Conservation (phyloP, 1,140 invertebrate genomes). For the Lepidurus apus region DNA sequence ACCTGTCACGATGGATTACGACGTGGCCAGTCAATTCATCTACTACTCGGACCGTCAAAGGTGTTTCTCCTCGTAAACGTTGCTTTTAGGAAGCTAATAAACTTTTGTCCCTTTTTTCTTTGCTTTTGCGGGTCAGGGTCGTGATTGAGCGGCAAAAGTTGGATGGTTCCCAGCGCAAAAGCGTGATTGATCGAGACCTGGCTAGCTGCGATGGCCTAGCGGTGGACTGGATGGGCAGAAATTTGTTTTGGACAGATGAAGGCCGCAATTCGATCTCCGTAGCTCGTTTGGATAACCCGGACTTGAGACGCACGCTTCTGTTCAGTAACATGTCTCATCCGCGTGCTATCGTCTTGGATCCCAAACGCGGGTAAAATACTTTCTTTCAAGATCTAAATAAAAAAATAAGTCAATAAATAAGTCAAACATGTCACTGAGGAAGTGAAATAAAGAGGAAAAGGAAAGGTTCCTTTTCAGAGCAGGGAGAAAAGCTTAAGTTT, state of each 20-base stretch:
- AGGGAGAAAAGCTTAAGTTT: background rate
- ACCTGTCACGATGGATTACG: constrained; percentile 62
- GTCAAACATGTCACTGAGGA: background rate
- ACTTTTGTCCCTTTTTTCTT: constrained; percentile 29
- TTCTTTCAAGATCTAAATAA: background rate
- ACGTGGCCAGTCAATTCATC: constrained; percentile 57
- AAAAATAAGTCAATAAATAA: background rate
- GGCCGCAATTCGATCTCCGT: constrained; percentile 57
- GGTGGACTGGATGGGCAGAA: constrained; percentile 70
- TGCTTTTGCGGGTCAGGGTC: constrained; percentile 42
- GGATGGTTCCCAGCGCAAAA: constrained; percentile 43
- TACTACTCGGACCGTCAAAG: constrained; percentile 62
- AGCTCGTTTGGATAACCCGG: constrained; percentile 52
- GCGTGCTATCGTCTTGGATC: constrained; percentile 62
- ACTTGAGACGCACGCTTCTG: constrained; percentile 52
- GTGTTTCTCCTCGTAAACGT: constrained; percentile 38
- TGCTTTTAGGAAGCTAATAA: background rate
- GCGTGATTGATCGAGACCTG: constrained; percentile 46
- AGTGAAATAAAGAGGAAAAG: background rate
- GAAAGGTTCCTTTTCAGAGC: background rate
- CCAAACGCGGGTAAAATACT: constrained; percentile 47
- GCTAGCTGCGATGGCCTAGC: constrained; percentile 63
- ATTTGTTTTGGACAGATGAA: constrained; percentile 77
- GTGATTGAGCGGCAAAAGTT: constrained; percentile 48
- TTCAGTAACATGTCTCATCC: constrained; percentile 53